These are phyloP conservation scores for Hydropsyche tenuis DNA, from an alignment of 1,140 invertebrate species.

Conservation along the genomic window DNA sequence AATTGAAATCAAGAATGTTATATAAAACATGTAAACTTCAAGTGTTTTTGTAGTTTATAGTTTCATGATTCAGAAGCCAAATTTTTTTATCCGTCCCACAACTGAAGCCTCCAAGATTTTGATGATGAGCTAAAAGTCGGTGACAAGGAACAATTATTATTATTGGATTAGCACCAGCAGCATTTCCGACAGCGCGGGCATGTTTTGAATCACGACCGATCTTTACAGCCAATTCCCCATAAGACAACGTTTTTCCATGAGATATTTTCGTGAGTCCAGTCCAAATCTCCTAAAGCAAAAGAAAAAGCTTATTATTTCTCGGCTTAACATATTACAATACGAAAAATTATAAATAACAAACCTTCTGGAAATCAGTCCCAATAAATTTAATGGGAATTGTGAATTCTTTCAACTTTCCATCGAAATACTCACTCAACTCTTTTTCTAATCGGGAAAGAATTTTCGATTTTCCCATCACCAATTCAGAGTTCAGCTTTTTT, in stretches of 20 bases:
- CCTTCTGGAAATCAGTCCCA: constrained; percentile 48
- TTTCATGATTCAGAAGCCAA: constrained; percentile 57
- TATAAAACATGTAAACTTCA: too few relatives aligned
- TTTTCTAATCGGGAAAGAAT: constrained; percentile 20
- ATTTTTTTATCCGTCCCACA: constrained; percentile 56
- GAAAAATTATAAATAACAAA: constrained; percentile 5
- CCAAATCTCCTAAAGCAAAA: constrained; percentile 56
- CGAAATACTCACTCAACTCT: constrained; percentile 43
- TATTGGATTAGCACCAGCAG: constrained; percentile 58
- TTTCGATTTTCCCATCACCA: constrained; percentile 18
- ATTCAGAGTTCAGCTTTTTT: not conserved
- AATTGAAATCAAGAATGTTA: too few relatives aligned
- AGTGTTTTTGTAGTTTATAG: constrained; percentile 48
- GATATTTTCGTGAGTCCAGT: constrained; percentile 53
- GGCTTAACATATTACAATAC: too few relatives aligned
- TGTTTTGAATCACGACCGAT: constrained; percentile 54
- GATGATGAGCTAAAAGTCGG: constrained; percentile 53
- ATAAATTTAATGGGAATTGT: constrained; percentile 34
- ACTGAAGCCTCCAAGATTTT: constrained; percentile 56
- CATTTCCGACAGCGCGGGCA: constrained; percentile 57
- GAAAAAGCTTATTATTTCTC: constrained; percentile 10
- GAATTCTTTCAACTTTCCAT: constrained; percentile 40
- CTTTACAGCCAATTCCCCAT: constrained; percentile 56
- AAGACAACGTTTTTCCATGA: constrained; percentile 57
- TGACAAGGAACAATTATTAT: constrained; percentile 59